phyloP scores from a whole-genome alignment of 2,888 invertebrate species.

The Yponomeuta sedellus region DNA sequence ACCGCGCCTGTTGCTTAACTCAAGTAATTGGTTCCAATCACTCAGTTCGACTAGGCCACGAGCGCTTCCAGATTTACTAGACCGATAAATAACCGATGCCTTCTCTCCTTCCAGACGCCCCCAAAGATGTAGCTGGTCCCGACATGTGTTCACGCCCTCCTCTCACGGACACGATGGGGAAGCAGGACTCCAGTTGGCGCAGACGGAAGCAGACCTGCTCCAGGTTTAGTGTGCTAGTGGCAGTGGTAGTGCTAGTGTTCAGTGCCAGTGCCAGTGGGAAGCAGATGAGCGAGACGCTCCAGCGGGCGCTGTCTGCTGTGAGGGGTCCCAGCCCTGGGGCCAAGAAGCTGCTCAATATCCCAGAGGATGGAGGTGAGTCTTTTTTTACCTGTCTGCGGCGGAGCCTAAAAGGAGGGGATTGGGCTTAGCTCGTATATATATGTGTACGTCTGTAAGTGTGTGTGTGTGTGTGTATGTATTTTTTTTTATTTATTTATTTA shows the following conservation, averaged over 20 bases:
- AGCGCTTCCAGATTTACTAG: too few relatives aligned
- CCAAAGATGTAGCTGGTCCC: not conserved
- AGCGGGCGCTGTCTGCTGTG: slow-evolving; percentile 70
- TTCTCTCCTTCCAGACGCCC: not conserved
- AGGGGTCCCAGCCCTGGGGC: slow-evolving; percentile 71
- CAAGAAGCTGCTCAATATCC: slow-evolving; percentile 71
- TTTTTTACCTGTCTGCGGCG: not conserved
- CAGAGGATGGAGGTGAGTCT: slow-evolving; percentile 71
- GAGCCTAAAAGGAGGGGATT: too few relatives aligned
- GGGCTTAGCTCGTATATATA: too few relatives aligned
- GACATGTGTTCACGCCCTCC: not conserved
- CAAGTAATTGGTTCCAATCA: too few relatives aligned
- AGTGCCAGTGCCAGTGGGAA: slow-evolving; percentile 44
- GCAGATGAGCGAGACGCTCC: slow-evolving; percentile 73
- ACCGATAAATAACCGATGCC: not conserved
- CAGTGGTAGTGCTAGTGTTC: slow-evolving; percentile 41
- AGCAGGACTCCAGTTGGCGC: slow-evolving; percentile 53
- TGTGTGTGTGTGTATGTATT: too few relatives aligned
- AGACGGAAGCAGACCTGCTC: slow-evolving; percentile 1
- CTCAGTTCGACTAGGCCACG: too few relatives aligned
- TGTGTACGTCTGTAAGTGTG: too few relatives aligned
- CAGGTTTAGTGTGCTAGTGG: slow-evolving; percentile 41
- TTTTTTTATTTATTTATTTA: too few relatives aligned
- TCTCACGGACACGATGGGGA: slow-evolving; percentile 29
- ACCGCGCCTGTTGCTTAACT: too few relatives aligned